Evolutionary conservation across 2,113 vertebrate species (phyloP), one percentile per base, ranked within the genome.

Genomic region (Erythrocercus mccallii): DNA sequence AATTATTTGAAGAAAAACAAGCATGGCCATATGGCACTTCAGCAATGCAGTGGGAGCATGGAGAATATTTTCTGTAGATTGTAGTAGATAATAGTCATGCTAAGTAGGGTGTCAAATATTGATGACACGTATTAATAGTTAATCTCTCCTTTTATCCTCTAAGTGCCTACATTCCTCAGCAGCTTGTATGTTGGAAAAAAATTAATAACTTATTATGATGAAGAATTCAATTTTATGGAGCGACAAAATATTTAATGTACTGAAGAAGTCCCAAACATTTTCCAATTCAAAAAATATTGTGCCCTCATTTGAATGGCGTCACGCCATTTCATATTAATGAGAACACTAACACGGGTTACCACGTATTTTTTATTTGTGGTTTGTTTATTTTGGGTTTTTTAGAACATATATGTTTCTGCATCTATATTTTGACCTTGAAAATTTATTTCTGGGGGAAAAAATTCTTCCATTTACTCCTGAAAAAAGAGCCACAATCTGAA

Each of bases 1-100:
- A 98, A 98, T 97, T 97, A 98, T 98, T 98, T 98, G 98, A 97
- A 90, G 85, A 98, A 98, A 98, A 98, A 98, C 97, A 98, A 98
- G 97, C 94, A 93, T 60, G 70, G 93, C 98, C 98, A 98, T 98
- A 98, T 98, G 98, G 97, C 81, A 82, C 88, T 94, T 37, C 10
- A 94, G 86, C 81, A 97, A 92, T 98, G 95, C 95, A 94, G 91
- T 92, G 92, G 88, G 93, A 97, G 64, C 95, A 96, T 76, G 89
- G 96, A 97, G 95, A 97, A 97, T 98, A 97, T 95, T 98, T 98
- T 97, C 93, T 96, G 95, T 96, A 97, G 93, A 96, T 94, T 96
- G 92, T 96, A 97, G 96, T 94, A 97, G 97, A 98, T 98, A 98
- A 98, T 95, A 96, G 96, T 97, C 95, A 97, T 97, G 95, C 92